Evolutionary conservation across 2,797 vertebrate species (phyloP).

Genomic region (Spinus olivaceus): DNA sequence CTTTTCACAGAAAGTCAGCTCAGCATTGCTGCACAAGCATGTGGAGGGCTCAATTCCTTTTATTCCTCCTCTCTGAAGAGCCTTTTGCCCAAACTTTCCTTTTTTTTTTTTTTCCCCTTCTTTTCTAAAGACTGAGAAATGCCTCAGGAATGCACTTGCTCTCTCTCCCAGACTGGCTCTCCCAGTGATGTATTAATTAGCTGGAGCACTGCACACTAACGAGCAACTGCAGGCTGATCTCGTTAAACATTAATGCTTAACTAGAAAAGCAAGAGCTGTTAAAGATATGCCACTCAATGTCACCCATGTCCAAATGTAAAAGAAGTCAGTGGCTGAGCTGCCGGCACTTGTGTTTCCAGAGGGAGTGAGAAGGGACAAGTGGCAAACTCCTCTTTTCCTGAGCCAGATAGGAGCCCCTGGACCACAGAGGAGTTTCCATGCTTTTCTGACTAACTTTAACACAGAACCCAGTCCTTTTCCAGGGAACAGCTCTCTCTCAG

Average conservation of each 20-base stretch:
- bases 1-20: neutral
- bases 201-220: slow-evolving; percentile 48
- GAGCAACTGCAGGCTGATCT: slow-evolving; percentile 63
- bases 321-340: slow-evolving; percentile 19
- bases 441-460: neutral
- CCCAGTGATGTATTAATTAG: slow-evolving; percentile 65
- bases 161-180: neutral
- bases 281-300: slow-evolving; percentile 59
- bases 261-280: slow-evolving; percentile 66
- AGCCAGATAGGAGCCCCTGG: neutral
- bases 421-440: neutral
- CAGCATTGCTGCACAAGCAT: neutral
- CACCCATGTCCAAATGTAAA: slow-evolving; percentile 36
- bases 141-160: slow-evolving; percentile 50
- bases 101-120: neutral
- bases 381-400: neutral
- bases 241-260: slow-evolving; percentile 75
- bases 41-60: neutral
- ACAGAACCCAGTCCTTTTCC: neutral
- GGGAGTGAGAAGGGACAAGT: neutral
- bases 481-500: neutral
- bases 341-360: neutral
- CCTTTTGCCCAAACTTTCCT: neutral
- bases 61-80: neutral
- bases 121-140: slow-evolving; percentile 9